phyloP scores from a whole-genome alignment of 2,113 vertebrate species.

The Oryzias javanicus region DNA sequence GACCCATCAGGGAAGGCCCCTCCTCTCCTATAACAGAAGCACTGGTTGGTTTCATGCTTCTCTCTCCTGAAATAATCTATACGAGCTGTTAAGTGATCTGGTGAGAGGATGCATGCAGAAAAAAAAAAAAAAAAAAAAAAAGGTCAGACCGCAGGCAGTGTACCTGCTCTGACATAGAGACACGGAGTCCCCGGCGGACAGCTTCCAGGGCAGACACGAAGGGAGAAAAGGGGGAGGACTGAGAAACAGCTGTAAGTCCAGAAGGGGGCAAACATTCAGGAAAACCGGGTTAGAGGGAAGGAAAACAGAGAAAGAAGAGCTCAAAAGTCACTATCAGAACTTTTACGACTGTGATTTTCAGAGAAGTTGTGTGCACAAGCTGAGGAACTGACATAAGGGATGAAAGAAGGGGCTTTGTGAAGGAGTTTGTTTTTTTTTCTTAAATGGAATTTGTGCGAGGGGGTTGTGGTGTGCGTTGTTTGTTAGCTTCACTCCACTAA shows the following conservation, averaged over 20 bases:
- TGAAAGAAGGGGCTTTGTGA: conserved; percentile 3
- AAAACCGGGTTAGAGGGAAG: conserved; percentile 66
- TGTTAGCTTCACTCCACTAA: conserved; percentile 64
- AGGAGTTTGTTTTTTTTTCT: not conserved
- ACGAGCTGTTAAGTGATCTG: conserved; percentile 8
- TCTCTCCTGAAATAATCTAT: not conserved
- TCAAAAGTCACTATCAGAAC: conserved; percentile 9
- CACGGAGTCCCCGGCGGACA: conserved; percentile 64
- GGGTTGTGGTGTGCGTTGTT: not conserved
- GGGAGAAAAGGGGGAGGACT: conserved; percentile 64
- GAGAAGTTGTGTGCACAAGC: conserved; percentile 17
- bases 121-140: conserved; percentile 30
- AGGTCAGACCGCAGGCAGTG: conserved; percentile 68
- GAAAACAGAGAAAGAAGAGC: conserved; percentile 37
- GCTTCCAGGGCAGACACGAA: conserved; percentile 70
- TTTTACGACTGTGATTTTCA: conserved; percentile 1
- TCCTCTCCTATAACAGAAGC: conserved; percentile 83
- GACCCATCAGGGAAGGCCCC: conserved; percentile 91
- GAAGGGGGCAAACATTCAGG: conserved; percentile 48
- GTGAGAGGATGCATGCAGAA: conserved; percentile 49
- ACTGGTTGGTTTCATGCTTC: not conserved
- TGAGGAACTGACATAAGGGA: conserved; percentile 15
- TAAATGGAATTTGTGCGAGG: conserved; percentile 11
- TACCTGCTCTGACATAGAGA: conserved; percentile 76
- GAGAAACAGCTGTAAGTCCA: conserved; percentile 60